A percentile compares a stretch with the other conserved stretches of the same genome.
phyloP scores from a whole-genome alignment of 2,113 vertebrate genomes.

The Alethe diademata region DNA sequence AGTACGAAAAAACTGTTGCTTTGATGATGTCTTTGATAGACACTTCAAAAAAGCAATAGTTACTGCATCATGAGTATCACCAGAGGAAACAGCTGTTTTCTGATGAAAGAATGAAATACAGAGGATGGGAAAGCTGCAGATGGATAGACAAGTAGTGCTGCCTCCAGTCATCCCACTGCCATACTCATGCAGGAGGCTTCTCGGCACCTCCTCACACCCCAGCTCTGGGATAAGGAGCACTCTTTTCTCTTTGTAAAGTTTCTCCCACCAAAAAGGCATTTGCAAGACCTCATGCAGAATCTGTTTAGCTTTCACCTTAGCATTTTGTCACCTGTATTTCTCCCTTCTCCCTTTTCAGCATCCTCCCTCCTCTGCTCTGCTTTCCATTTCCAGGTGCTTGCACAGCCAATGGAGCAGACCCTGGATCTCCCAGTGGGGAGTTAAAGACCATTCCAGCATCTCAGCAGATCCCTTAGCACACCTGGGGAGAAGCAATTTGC shows the following conservation, averaged over 20 bases:
- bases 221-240: background rate
- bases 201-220: fast-evolving
- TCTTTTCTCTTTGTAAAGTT: background rate
- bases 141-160: background rate
- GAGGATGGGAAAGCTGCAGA: background rate
- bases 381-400: background rate
- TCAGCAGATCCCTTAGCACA: background rate
- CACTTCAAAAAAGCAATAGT: background rate
- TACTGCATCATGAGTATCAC: background rate
- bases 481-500: background rate
- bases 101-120: background rate
- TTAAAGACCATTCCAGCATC: background rate
- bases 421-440: background rate
- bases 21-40: background rate
- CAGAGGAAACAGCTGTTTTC: background rate
- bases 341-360: background rate
- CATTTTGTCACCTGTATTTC: fast-evolving
- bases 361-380: background rate
- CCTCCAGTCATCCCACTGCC: background rate
- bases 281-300: background rate
- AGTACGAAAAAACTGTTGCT: background rate
- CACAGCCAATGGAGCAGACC: background rate
- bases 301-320: background rate
- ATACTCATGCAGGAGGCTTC: fast-evolving
- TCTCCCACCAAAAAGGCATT: background rate